phyloP scores from a whole-genome alignment of 2,113 vertebrate species.

The Parus major region DNA sequence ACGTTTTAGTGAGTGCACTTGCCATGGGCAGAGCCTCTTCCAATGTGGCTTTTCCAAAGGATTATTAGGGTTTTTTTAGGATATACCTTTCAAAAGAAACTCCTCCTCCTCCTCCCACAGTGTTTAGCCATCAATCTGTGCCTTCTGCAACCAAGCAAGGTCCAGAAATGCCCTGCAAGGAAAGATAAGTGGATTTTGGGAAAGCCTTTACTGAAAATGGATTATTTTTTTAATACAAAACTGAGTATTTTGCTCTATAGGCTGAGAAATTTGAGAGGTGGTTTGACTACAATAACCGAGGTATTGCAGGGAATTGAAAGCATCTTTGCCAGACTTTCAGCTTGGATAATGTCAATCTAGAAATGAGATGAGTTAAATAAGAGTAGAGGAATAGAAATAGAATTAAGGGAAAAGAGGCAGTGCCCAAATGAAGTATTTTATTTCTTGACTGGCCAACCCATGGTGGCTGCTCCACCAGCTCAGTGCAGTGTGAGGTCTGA shows the following conservation, averaged over 20 bases:
- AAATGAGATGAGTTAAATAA: neutral
- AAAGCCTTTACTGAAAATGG: fast-evolving
- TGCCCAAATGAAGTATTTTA: neutral
- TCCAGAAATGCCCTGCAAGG: neutral
- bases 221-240: neutral
- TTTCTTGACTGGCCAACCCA: neutral
- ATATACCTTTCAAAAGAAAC: neutral
- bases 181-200: neutral
- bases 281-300: neutral
- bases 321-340: neutral
- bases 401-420: neutral
- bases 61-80: neutral
- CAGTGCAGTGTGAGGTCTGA: slow-evolving; percentile 41
- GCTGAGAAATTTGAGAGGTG: neutral
- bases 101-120: neutral
- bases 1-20: neutral
- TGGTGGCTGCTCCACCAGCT: neutral
- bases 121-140: neutral
- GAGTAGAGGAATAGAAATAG: neutral
- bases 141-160: neutral
- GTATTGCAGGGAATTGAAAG: neutral
- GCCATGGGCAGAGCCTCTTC: neutral
- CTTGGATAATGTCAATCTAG: neutral
- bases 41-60: neutral
- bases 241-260: neutral